A percentile compares a stretch with the other conserved stretches of the same genome.
These are phyloP conservation scores for Ginglymostoma cirratum DNA, from an alignment of 2,113 vertebrate species.

Conservation along the genomic window DNA sequence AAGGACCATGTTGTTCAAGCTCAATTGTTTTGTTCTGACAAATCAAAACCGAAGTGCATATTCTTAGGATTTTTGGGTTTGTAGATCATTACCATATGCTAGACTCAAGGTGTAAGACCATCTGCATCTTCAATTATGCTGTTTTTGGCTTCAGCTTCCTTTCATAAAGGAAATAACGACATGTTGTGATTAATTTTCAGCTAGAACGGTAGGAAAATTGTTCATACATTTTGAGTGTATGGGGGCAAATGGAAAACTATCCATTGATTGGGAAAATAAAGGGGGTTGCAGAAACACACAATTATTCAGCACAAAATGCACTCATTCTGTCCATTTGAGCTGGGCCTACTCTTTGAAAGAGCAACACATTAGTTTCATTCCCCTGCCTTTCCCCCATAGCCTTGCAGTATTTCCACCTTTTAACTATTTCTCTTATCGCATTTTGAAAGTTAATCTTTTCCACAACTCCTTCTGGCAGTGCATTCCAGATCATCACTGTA, in stretches of 20 bases:
- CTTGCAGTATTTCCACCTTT: not conserved
- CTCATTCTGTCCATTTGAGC: not conserved
- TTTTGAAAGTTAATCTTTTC: not conserved
- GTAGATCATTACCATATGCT: not conserved
- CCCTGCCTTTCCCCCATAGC: not conserved
- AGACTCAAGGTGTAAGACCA: not conserved
- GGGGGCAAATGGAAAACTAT: not conserved
- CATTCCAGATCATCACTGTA: not conserved
- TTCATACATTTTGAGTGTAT: not conserved
- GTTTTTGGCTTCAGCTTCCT: not conserved
- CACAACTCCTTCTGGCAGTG: not conserved
- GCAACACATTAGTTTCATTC: not conserved
- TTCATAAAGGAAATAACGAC: not conserved
- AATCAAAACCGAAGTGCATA: not conserved
- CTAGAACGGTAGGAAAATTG: not conserved
- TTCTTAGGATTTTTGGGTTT: not conserved
- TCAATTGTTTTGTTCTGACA: not conserved
- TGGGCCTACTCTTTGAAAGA: not conserved
- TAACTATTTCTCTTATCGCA: not conserved
- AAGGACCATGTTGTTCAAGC: not conserved
- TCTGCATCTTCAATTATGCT: not conserved
- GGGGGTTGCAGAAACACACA: not conserved
- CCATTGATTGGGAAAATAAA: not conserved
- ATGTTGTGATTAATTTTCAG: not conserved
- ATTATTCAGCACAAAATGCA: not conserved